A percentile compares a stretch with the other conserved stretches of the same genome.
Evolutionary conservation across 2,113 vertebrate species (phyloP).

Genomic region (Apistogramma diplotaenia): DNA sequence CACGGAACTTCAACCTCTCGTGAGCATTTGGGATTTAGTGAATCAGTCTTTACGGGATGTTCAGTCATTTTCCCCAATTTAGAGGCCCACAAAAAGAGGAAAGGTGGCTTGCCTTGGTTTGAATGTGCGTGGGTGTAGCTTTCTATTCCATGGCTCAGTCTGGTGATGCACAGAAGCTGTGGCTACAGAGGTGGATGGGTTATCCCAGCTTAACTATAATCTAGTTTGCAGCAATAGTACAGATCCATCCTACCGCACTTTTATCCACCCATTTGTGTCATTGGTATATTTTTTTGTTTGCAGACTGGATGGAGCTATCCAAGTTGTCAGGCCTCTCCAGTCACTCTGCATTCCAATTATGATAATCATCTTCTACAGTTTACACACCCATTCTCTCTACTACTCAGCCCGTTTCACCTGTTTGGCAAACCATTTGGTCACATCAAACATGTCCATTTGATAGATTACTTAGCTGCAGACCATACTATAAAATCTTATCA

Average conservation of each 20-base stretch:
- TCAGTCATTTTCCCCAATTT: constrained; percentile 7
- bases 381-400: background rate
- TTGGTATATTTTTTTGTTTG: background rate
- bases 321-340: background rate
- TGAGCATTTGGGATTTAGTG: background rate
- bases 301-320: background rate
- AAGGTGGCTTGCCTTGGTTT: background rate
- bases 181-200: background rate
- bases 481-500: no score
- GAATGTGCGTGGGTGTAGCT: constrained; percentile 2
- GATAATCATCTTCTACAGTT: background rate
- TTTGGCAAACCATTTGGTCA: background rate
- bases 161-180: background rate
- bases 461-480: background rate
- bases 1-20: background rate
- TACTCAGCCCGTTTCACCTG: background rate
- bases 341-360: constrained; percentile 1
- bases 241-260: background rate
- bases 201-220: background rate
- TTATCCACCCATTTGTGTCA: background rate
- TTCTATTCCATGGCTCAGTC: background rate
- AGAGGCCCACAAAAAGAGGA: background rate
- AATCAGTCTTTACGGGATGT: background rate
- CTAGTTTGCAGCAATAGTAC: background rate
- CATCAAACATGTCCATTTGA: background rate